Base-by-base conservation (phyloP, 2,888 invertebrate genomes). In the Panzeria rudis region DNA sequence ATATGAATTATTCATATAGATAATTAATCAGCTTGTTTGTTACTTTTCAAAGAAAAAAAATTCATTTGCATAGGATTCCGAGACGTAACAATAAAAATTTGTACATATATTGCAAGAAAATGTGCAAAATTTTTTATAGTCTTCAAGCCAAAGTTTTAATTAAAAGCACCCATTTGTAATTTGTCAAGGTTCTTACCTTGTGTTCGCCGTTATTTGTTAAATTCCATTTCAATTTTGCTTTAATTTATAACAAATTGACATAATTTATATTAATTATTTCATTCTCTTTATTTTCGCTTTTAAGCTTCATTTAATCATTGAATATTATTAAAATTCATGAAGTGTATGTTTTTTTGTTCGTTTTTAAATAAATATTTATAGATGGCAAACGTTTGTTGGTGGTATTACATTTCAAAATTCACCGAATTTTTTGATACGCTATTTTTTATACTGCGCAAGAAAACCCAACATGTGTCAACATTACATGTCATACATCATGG, bases 371-470 rank as follows among this genome's bases (percentile, higher is more conserved):
- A 62, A 83, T 64, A 4, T 75, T 47, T 93, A 59, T 92, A 97
- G 97, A 98, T 98, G 97, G 97, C 97, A 73, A 94, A 95, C 89
- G 97, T 97, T 54, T 98, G 98, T 93, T 98, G 98, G 98, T 97
- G 97, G 97, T 98, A 98, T 93, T 98, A 97, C 94, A 96, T 98
- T 93, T 97, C 98, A 90, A 99, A 98, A 93, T 98, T 98, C 93
- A 97, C 98, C 89, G 98, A 99, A 93, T 97, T 98, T 93, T 95
- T 98, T 91, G 98, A 99, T 94, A 98, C 98, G 90, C 96, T 98
- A 90, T 98, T 98, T 95, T 98, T 98, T 94, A 96, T 98, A 89
- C 93, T 98, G 92, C 95, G 98, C 88, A 98, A 98, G 94, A 98
- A 98, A 94, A 96, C 96, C 92, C 96, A 97, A 93, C 98, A 98